Base-by-base conservation (phyloP, 2,888 invertebrate genomes). In the Clostera curtula region DNA sequence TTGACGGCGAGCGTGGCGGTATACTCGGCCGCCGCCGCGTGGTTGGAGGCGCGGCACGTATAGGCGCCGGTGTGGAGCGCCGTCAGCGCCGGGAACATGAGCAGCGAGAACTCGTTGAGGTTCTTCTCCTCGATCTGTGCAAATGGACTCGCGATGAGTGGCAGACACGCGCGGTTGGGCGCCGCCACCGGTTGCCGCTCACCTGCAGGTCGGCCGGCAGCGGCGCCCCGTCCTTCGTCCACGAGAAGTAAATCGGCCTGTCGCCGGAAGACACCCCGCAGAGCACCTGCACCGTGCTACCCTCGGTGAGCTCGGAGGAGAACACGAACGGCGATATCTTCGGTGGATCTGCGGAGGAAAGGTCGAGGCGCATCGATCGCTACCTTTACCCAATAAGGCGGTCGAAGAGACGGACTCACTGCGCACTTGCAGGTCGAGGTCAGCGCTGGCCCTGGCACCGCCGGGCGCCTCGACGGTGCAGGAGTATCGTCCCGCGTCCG, bases 291-390 rank as follows among this genome's bases (percentile, higher is more conserved):
- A 90, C 91, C 27, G 94, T 82, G 61, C 93, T 90, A 44, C 93
- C 91, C 75, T 95, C 90, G 61, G 92, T 90, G 28, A 93, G 84
- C 61, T 91, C 92, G 49, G 90, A 87, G 0, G 95, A 93, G 64
- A 96, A 95, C 27, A 87, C 88, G 70, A 96, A 95, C 15, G 93
- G 90, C 44, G 93, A 93, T 60, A 95, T 90, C 51, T 93, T 89
- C n/a, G 95, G 95, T 2, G 93, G 93, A 79, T 87, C 89, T 89
- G 28, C 1, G 16, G 31, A 29, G 8, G 3, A 3, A 2, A 19
- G 5, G 14, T 23, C 18, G 9, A 4, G 21, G 5, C 21, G 3
- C 8, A 8, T 31, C 26, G 1, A 12, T 13, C 24, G 5, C 1
- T 16, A 5, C n/a, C 5, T 9, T 18, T 6, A 20, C 2, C 3